A percentile compares a stretch with the other conserved stretches of the same genome.
phyloP scores from a whole-genome alignment of 2,113 vertebrate genomes.

The Vicugna pacos region DNA sequence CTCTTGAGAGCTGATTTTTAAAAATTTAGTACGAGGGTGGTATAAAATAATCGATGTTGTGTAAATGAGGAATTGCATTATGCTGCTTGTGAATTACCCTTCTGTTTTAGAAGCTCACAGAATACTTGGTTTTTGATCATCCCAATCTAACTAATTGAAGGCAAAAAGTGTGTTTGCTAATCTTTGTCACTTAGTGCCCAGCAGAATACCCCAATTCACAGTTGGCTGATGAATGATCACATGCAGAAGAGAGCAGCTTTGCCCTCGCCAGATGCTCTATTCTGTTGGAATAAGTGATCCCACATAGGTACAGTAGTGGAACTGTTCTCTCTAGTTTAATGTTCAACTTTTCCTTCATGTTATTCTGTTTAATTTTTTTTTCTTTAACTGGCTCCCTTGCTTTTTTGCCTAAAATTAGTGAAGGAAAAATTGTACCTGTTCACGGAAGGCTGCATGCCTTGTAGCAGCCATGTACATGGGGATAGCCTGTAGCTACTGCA shows the following conservation, averaged over 20 bases:
- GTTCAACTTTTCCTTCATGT: constrained; percentile 6
- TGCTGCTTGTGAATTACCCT: background rate
- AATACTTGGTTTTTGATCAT: background rate
- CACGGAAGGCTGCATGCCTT: background rate
- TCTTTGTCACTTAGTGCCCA: background rate
- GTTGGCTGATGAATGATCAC: background rate
- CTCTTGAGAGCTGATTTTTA: background rate
- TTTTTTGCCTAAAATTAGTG: background rate
- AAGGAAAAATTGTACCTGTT: background rate
- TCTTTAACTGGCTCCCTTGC: background rate
- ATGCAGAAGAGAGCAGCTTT: background rate
- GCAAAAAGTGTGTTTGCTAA: background rate
- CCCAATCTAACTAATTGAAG: background rate
- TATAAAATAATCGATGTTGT: constrained; percentile 10
- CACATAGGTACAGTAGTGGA: background rate
- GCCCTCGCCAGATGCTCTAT: background rate
- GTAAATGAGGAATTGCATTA: background rate
- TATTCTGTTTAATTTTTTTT: background rate
- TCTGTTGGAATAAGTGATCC: background rate
- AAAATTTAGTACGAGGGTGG: background rate
- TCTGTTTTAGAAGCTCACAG: background rate
- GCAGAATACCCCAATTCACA: background rate
- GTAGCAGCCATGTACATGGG: accelerated
- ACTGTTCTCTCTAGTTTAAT: background rate
- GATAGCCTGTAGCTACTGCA: accelerated